phyloP scores from a whole-genome alignment of 2,888 invertebrate species.

The Nephrocerus scutellatus region DNA sequence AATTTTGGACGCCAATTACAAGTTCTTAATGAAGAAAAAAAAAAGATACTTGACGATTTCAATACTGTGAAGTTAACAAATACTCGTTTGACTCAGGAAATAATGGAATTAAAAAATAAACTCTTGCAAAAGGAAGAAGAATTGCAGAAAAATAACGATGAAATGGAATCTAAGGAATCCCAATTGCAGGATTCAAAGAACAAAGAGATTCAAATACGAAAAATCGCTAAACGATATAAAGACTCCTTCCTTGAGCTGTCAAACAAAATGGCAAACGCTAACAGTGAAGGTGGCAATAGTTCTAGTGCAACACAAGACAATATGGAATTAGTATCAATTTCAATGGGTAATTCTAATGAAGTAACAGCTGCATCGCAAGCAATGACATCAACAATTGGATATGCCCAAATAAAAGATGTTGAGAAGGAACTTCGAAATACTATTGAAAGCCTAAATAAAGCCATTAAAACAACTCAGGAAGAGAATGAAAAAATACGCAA shows the following conservation, averaged over 20 bases:
- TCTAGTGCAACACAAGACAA: conserved; percentile 44
- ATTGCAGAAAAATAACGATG: conserved; percentile 58
- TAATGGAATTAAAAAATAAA: conserved; percentile 58
- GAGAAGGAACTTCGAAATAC: conserved; percentile 47
- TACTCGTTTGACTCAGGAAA: conserved; percentile 54
- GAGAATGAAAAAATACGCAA: conserved; percentile 54
- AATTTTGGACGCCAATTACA: conserved; percentile 56
- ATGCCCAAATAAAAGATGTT: conserved; percentile 32
- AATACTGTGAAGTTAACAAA: conserved; percentile 54
- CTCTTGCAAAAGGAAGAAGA: conserved; percentile 55
- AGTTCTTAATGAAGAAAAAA: conserved; percentile 57
- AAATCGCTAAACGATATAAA: conserved; percentile 90
- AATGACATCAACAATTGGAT: conserved; percentile 9
- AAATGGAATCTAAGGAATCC: conserved; percentile 60
- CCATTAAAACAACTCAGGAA: conserved; percentile 46
- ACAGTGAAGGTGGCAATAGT: conserved; percentile 48
- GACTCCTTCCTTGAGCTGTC: conserved; percentile 71
- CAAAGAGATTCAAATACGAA: conserved; percentile 68
- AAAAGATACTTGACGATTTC: conserved; percentile 59
- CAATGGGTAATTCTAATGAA: conserved; percentile 42
- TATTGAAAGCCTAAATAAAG: conserved; percentile 47
- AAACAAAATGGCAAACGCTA: conserved; percentile 54
- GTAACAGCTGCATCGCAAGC: conserved; percentile 16
- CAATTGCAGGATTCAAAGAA: conserved; percentile 61
- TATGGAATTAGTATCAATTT: conserved; percentile 40